Percentiles rank a stretch among this genome's conserved stretches.
Conservation (phyloP, 2,797 vertebrate genomes). For the Crenuchus spilurus region DNA sequence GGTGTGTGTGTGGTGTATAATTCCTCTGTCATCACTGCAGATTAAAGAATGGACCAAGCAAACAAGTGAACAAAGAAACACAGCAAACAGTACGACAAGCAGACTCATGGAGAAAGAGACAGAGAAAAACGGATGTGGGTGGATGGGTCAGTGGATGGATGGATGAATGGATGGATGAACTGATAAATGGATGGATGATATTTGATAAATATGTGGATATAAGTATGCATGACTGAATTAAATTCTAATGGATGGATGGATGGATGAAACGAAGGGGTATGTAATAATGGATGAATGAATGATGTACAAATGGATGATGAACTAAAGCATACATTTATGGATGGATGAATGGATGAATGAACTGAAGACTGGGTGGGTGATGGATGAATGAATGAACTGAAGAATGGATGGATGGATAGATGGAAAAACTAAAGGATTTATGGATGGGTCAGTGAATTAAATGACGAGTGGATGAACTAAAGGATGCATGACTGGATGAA, state of each 20-base stretch:
- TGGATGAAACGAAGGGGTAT: no score
- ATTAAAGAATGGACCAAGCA: neutral
- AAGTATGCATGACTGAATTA: no score
- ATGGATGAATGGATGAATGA: neutral
- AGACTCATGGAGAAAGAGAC: slow-evolving; percentile 1
- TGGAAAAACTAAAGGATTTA: no score
- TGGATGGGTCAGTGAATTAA: neutral
- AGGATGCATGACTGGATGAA: neutral
- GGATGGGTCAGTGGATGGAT: neutral
- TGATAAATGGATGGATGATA: no score
- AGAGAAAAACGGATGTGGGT: neutral
- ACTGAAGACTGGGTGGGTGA: neutral
- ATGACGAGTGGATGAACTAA: neutral
- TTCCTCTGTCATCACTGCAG: neutral
- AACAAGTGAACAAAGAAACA: neutral
- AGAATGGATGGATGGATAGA: neutral
- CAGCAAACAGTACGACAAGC: neutral
- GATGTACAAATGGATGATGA: slow-evolving; percentile 1
- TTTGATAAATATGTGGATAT: no score
- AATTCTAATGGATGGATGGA: neutral
- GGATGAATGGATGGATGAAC: neutral
- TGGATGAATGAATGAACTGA: neutral
- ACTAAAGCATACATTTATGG: neutral
- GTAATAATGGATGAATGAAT: no score
- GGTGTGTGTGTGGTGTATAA: no score